Base-by-base conservation (phyloP, 2,113 vertebrate species). In the Sebastes fasciatus region DNA sequence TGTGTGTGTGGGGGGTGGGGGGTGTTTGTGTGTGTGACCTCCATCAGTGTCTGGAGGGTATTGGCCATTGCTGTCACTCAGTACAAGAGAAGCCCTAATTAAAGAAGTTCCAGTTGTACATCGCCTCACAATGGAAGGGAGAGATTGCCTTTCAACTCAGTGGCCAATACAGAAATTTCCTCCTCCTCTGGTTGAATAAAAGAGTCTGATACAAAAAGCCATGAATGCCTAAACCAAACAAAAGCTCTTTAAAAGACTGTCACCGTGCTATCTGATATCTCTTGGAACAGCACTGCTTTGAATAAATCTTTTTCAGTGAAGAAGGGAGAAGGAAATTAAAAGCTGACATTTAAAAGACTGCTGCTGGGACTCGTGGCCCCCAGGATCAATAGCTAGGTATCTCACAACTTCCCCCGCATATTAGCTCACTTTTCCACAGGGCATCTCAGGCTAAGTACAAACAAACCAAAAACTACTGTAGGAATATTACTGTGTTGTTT, bases 201-300 rank as follows among this genome's bases (percentile, higher is more conserved):
- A 91, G 91, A 92, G 84, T 86, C 82, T 73, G 79, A 90, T 88
- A 94, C 92, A 95, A 94, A 95, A 94, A 91, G 84, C 90, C 83
- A 73, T 89, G 90, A 94, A 93, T 94, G 90, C 87, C 86, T 80
- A 83, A 90, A 90, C 86, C 93, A 94, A 93, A 95, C 94, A 93
- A 95, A 95, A 92, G 90, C 91, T 90, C 91, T 94, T 93, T 93
- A 94, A 93, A 93, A 93, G 92, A 88, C 89, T 93, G 92, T 92
- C 91, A 89, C 85, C 69, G 73, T 88, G 89, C 84, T 91, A 95
- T 95, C 94, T 93, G 92, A 94, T 94, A 95, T 94, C 89, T 91
- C 72, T 87, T 88, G 86, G 87, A 94, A 90, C 92, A 86, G 91
- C 78, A 86, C 85, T 89, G 87, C 91, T 94, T 94, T 93, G 89